Evolutionary conservation across 2,113 vertebrate genomes (phyloP), one percentile per base, ranked within the genome.

Genomic region (Bucco capensis): DNA sequence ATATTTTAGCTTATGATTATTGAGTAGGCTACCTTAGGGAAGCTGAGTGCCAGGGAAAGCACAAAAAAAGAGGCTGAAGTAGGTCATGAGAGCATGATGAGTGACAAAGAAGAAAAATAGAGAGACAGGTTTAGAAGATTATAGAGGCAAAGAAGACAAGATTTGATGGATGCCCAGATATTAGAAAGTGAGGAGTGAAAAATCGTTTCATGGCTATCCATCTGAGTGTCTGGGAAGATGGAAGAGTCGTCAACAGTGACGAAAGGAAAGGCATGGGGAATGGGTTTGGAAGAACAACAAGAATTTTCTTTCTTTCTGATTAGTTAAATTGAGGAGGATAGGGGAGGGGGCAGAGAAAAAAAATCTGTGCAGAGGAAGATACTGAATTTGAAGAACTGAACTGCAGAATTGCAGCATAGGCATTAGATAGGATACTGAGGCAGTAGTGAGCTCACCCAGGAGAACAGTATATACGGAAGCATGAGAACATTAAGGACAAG

Each of bases 171-270:
- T 6, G 87, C 27, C 1, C 1, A 14, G 69, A 87, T 95, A 96
- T 93, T 93, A 83, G 50, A 73, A 89, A 89, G 94, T 92, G 94
- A 85, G 30, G 93, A 93, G 67, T 91, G 95, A 96, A 91, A 93
- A 76, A 73, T 35, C 66, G 84, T 83, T 94, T 92, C 67, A 51
- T 78, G 51, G 30, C 33, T 95, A 62, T 88, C 83, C 70, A 73
- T 65, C 61, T n/a, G 50, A 85, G 33, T 66, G 42, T 85, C 67
- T 76, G 50, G 35, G 46, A 92, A 94, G 87, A 93, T 70, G 42
- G 89, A 94, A 79, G 49, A 50, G 14, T 85, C 0, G 3, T 83
- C 91, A 91, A 54, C 11, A 62, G 50, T 25, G 62, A 57, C 0
- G 62, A 96, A 85, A 93, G 85, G 80, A 89, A 85, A 50, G 33